Percentiles rank a stretch among this genome's conserved stretches.
These are phyloP conservation scores for Anhinga anhinga DNA, from an alignment of 2,113 vertebrate species.

Conservation along the genomic window DNA sequence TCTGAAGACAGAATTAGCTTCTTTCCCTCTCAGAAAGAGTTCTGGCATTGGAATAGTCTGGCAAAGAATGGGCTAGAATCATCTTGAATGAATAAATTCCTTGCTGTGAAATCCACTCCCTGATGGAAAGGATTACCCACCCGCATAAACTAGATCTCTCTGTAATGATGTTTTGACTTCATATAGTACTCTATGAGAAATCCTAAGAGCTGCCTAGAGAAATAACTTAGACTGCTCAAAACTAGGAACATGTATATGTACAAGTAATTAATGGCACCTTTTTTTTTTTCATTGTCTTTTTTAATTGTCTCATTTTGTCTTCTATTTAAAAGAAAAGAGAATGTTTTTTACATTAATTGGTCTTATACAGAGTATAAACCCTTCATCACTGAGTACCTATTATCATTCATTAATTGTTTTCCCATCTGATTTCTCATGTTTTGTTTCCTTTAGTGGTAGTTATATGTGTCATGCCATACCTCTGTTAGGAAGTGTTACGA, in stretches of 20 bases:
- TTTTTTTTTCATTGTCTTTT: neutral
- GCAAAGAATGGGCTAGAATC: neutral
- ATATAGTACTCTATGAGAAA: neutral
- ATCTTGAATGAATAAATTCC: neutral
- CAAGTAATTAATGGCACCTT: neutral
- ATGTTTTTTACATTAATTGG: neutral
- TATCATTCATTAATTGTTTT: neutral
- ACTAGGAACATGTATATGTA: fast-evolving
- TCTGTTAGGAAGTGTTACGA: too few species aligned
- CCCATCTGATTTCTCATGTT: neutral
- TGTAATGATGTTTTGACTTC: neutral
- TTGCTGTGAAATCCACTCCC: neutral
- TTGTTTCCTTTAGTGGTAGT: neutral
- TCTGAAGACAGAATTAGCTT: neutral
- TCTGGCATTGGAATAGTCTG: neutral
- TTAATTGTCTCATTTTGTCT: neutral
- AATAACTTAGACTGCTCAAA: neutral
- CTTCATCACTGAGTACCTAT: neutral
- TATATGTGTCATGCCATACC: neutral
- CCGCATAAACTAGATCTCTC: neutral
- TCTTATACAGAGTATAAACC: neutral
- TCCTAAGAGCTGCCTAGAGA: neutral
- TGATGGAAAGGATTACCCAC: neutral
- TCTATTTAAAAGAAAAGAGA: neutral
- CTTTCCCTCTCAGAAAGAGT: neutral